These are phyloP conservation scores for Polydrusus pterygomalis DNA, from an alignment of 2,888 invertebrate species.

Conservation along the genomic window DNA sequence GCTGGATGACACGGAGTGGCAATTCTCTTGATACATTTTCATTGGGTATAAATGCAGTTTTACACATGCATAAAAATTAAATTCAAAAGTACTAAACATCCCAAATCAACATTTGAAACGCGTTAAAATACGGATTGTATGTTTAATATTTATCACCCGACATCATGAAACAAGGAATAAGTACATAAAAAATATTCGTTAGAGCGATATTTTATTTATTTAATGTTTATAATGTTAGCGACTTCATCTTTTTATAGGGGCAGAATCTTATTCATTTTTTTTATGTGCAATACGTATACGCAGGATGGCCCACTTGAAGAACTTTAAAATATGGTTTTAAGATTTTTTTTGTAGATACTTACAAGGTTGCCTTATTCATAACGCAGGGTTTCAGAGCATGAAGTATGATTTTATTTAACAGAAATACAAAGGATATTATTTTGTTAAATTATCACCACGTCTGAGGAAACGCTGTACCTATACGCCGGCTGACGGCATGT, in stretches of 20 bases:
- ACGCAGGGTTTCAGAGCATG: too few relatives aligned
- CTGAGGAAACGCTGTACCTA: too few relatives aligned
- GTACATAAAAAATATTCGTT: slow-evolving; percentile 20
- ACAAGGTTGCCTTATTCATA: too few relatives aligned
- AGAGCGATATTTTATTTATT: slow-evolving; percentile 14
- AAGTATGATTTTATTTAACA: too few relatives aligned
- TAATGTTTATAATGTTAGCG: not conserved
- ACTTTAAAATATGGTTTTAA: not conserved
- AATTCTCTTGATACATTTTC: too few relatives aligned
- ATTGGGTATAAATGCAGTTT: too few relatives aligned
- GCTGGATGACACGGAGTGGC: too few relatives aligned
- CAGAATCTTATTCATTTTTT: slow-evolving; percentile 10
- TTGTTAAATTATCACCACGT: too few relatives aligned
- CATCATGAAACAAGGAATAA: not conserved
- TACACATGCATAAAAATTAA: not conserved
- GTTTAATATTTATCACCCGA: not conserved
- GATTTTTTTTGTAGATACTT: not conserved
- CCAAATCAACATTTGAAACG: not conserved
- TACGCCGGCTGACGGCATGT: too few relatives aligned
- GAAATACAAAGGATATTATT: too few relatives aligned
- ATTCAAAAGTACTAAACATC: not conserved
- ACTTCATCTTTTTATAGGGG: slow-evolving; percentile 11
- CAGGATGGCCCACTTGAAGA: not conserved
- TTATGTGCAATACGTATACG: slow-evolving; percentile 23
- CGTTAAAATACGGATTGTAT: not conserved